Evolutionary conservation across 1,140 invertebrate species (phyloP), one percentile per base, ranked within the genome.

Genomic region (Platyscapa corneri): DNA sequence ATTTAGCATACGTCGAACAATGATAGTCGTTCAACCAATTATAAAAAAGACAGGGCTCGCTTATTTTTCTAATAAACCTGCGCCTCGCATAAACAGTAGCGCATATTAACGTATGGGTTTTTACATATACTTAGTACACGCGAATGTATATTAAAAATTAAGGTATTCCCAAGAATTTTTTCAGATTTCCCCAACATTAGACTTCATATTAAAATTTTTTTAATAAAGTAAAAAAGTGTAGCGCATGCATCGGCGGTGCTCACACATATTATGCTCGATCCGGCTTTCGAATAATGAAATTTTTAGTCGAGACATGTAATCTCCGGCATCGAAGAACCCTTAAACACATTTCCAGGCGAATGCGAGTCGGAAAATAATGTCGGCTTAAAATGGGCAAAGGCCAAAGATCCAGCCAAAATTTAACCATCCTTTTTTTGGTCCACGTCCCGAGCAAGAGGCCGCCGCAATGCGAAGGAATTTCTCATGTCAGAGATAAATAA

Each of bases 391-490:
- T 20, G 16, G 34, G 32, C 67, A 37, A 70, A 23, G 32, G 23
- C 32, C 67, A 34, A 75, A 27, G 42, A 75, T 75, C 14, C 8
- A 46, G 72, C 42, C 42, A 75, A 49, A 74, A 42, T 46, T 70
- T 70, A 46, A n/a, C 72, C 72, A 8, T 14, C 8, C 8, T n/a
- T 20, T 75, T 46, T n/a, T 46, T 30, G 37, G 2, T 49, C 37
- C 0, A 2, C n/a, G 56, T 60, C 27, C 56, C 56, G 1, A 60
- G 8, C 39, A 6, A 46, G 39, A n/a, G 12, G 6, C 16, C 20
- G 27, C 60, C 78, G 56, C 78, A 46, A 80, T 80, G 60, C 56
- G 60, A 65, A 65, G 39, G 60, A 80, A 80, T 80, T 80, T 80
- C 60, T 67, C 78, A 32, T 46, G 60, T 80, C 78, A 80, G 18